Evolutionary conservation across 2,113 vertebrate species (phyloP).

Genomic region (Callipepla californica): DNA sequence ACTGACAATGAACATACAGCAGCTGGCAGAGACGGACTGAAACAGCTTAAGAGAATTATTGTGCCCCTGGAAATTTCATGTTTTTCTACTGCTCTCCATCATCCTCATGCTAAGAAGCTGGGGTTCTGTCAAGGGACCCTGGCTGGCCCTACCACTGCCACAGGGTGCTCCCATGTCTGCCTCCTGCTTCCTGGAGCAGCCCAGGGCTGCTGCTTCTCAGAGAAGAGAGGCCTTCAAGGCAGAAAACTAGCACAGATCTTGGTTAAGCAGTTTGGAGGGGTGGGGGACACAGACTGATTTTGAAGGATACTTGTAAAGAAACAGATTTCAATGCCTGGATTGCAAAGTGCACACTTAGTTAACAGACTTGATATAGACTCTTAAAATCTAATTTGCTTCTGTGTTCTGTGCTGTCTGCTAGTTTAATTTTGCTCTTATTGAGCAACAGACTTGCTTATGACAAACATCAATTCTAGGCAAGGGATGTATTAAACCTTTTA

Average conservation of each 20-base stretch:
- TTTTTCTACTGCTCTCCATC: background rate
- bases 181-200: slow-evolving; percentile 27
- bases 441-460: background rate
- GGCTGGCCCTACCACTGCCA: background rate
- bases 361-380: background rate
- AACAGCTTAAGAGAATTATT: background rate
- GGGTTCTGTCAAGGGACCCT: background rate
- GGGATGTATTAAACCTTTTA: background rate
- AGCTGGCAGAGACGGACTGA: background rate
- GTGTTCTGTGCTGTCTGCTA: background rate
- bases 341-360: background rate
- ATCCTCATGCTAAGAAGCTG: background rate
- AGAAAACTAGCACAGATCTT: slow-evolving; percentile 28
- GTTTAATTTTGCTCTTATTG: slow-evolving; percentile 1
- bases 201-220: slow-evolving; percentile 5
- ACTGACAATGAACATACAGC: background rate
- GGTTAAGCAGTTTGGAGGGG: slow-evolving; percentile 10
- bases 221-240: background rate
- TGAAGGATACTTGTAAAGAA: background rate
- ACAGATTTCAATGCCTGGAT: background rate
- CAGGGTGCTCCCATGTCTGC: slow-evolving; percentile 14
- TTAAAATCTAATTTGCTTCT: slow-evolving; percentile 23
- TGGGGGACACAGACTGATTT: background rate
- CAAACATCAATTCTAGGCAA: background rate
- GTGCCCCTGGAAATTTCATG: background rate